Percentiles rank a stretch among this genome's conserved stretches.
Evolutionary conservation across 2,888 invertebrate genomes (phyloP).

Genomic region (Parasteatoda lunata): DNA sequence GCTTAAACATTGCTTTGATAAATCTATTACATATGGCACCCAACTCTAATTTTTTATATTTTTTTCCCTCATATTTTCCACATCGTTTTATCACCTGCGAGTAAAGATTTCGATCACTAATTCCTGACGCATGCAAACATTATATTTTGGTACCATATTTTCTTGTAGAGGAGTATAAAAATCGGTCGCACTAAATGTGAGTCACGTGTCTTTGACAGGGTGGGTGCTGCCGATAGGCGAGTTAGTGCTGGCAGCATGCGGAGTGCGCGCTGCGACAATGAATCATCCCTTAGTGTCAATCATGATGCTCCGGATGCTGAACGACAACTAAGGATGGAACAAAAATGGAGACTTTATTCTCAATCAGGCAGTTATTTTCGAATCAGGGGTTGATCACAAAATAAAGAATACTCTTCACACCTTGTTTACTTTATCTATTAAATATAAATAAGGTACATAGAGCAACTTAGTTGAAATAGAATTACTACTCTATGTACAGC

Average conservation of each 20-base stretch:
- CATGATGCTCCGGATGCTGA: conserved; percentile 44
- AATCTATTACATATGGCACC: too few species aligned
- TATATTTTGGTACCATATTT: conserved; percentile 35
- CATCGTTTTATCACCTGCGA: neutral
- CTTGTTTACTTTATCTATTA: too few species aligned
- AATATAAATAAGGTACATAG: too few species aligned
- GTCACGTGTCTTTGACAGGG: conserved; percentile 50
- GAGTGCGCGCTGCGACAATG: conserved; percentile 27
- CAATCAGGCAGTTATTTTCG: conserved; percentile 40
- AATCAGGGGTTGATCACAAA: conserved; percentile 10
- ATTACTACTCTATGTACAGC: too few species aligned
- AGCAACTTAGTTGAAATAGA: too few species aligned
- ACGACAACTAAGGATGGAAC: conserved; percentile 48
- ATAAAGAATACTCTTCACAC: neutral
- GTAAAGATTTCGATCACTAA: neutral
- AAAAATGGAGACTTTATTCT: conserved; percentile 60
- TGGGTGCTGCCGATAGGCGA: neutral
- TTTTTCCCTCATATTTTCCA: too few species aligned
- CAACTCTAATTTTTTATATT: too few species aligned
- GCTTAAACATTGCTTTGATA: too few species aligned
- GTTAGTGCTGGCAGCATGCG: neutral
- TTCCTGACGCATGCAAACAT: neutral
- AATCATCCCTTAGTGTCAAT: conserved; percentile 66
- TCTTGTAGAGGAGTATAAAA: conserved; percentile 5
- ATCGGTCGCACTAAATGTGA: conserved; percentile 44